These are phyloP conservation scores for Beroe forskalii DNA, from an alignment of 37 sponge, comb jelly and placozoan genomes.

Conservation along the genomic window DNA sequence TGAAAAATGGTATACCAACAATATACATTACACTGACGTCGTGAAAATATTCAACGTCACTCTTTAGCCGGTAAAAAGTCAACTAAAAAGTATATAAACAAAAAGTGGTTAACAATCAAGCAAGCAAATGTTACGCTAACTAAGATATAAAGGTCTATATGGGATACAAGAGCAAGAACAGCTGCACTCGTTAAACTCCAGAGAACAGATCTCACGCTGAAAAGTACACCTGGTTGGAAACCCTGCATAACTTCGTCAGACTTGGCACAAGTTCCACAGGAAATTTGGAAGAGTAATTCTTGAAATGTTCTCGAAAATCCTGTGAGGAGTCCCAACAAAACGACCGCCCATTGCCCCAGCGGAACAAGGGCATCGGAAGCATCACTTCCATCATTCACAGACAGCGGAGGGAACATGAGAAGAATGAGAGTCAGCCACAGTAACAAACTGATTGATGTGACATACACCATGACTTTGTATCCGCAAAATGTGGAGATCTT, in stretches of 20 bases:
- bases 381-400: neutral
- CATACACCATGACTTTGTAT: constrained; percentile 5
- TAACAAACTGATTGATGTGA: no score
- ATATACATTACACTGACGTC: no score
- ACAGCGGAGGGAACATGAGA: neutral
- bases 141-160: neutral
- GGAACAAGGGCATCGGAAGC: constrained; percentile 7
- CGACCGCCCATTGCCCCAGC: neutral
- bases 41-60: no score
- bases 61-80: no score
- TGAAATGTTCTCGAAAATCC: constrained; percentile 3
- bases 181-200: constrained; percentile 13
- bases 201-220: neutral
- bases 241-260: constrained; percentile 40
- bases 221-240: no score
- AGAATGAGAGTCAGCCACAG: neutral
- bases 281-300: neutral
- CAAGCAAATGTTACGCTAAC: neutral
- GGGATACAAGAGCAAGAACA: neutral
- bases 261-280: constrained; percentile 8
- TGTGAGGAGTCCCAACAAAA: neutral
- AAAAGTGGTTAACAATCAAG: neutral
- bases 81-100: no score
- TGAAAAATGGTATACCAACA: no score
- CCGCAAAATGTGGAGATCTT: neutral